Conservation (phyloP, 2,888 invertebrate species). For the Acanthosepion esculentum region DNA sequence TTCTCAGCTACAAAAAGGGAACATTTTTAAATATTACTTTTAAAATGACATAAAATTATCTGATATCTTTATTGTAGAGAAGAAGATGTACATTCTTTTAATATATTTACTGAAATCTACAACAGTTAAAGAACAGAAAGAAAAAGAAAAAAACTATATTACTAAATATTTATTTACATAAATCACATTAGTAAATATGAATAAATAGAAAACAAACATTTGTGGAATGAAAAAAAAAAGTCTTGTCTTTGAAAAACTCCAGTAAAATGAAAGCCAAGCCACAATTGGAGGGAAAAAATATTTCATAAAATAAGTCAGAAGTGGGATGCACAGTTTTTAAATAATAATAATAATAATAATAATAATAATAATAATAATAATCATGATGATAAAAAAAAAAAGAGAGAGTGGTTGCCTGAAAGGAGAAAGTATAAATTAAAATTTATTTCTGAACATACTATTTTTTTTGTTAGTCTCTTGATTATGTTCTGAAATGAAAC, state of each 20-base stretch:
- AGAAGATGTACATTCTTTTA: no score
- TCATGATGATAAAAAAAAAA: no score
- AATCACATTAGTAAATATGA: not conserved
- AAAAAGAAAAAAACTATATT: not conserved
- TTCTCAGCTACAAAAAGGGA: no score
- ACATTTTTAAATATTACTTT: no score
- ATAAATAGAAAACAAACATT: not conserved
- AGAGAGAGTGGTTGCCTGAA: not conserved
- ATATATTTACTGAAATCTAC: not conserved
- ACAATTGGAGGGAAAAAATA: not conserved
- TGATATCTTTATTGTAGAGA: no score
- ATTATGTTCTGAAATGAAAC: no score
- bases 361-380: no score
- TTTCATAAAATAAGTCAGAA: not conserved
- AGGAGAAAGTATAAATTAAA: not conserved
- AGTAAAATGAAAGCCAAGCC: slow-evolving; percentile 34
- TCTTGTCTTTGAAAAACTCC: not conserved
- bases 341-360: no score
- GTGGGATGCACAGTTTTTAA: not conserved
- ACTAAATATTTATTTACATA: not conserved
- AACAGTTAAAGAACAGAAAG: not conserved
- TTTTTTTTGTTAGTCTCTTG: no score
- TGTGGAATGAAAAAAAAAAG: not conserved
- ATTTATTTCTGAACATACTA: not conserved
- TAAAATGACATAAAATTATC: no score